Evolutionary conservation across 1,140 invertebrate genomes (phyloP).

Genomic region (Drosophila varians): DNA sequence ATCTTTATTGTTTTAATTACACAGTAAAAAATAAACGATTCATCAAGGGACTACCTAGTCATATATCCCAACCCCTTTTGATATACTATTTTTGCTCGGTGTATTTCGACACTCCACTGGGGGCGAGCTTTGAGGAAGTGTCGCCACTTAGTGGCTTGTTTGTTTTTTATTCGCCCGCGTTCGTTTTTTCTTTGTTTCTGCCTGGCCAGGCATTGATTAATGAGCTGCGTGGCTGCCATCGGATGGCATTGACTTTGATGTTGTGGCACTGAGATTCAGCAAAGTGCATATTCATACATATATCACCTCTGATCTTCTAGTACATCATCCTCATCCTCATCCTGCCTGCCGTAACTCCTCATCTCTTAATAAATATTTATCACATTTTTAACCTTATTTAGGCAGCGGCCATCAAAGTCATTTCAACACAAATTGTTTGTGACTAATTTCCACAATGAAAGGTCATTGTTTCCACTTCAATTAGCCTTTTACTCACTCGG

Average conservation of each 20-base stretch:
- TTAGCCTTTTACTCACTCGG: constrained; percentile 59
- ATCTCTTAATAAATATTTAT: constrained; percentile 31
- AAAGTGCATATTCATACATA: not conserved
- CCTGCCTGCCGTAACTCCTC: too few relatives aligned
- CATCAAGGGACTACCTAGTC: not conserved
- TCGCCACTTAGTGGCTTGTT: constrained; percentile 65
- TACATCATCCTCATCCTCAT: constrained; percentile 2
- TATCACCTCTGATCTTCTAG: too few relatives aligned
- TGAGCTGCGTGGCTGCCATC: constrained; percentile 53
- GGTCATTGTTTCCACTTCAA: constrained; percentile 80
- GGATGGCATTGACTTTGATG: constrained; percentile 37
- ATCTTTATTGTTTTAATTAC: constrained; percentile 56
- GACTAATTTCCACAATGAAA: constrained; percentile 76
- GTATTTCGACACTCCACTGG: constrained; percentile 11
- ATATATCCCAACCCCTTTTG: not conserved
- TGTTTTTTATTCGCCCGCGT: constrained; percentile 30
- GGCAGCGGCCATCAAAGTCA: constrained; percentile 26
- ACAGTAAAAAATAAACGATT: not conserved
- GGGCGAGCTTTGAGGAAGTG: constrained; percentile 58
- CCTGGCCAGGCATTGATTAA: constrained; percentile 59
- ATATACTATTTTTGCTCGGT: not conserved
- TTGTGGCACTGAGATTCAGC: not conserved
- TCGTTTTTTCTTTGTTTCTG: constrained; percentile 51
- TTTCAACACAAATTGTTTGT: constrained; percentile 61
- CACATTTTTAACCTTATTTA: constrained; percentile 45